Percentiles rank a stretch among this genome's conserved stretches.
Conservation (phyloP, 2,888 invertebrate species). For the Fabriciana adippe region DNA sequence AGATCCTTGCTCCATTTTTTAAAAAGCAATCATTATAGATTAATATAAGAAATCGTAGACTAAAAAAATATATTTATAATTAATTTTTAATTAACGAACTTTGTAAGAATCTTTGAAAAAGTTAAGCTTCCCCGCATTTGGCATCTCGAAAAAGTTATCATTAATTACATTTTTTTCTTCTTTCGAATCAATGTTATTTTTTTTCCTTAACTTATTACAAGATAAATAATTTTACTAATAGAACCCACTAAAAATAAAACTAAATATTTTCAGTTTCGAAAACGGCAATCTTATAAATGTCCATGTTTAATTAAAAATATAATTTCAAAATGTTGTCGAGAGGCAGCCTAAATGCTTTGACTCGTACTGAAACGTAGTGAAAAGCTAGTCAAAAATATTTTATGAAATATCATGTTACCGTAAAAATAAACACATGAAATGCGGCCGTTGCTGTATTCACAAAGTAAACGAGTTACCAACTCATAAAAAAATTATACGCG, state of each 20-base stretch:
- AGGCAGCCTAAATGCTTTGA: conserved; percentile 25
- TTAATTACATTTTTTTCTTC: conserved; percentile 13
- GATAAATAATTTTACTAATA: neutral
- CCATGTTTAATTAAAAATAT: conserved; percentile 20
- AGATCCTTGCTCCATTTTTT: too few relatives aligned
- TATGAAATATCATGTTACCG: conserved; percentile 29
- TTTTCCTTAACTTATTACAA: neutral
- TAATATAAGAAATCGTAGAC: neutral
- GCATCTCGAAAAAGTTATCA: conserved; percentile 1
- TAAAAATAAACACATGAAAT: conserved; percentile 31
- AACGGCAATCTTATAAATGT: conserved; percentile 1
- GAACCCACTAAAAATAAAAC: neutral
- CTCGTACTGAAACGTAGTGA: conserved; percentile 14
- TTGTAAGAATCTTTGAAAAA: conserved; percentile 10
- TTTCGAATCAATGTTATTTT: conserved; percentile 1
- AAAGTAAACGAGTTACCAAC: conserved; percentile 40
- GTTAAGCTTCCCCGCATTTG: conserved; percentile 4
- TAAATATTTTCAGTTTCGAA: neutral
- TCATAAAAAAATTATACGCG: conserved; percentile 40
- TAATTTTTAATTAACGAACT: conserved; percentile 9
- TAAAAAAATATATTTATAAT: conserved; percentile 6
- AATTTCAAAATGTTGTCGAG: conserved; percentile 25
- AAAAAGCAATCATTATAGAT: neutral
- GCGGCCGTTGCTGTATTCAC: conserved; percentile 30
- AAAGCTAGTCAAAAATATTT: conserved; percentile 27